Conservation (phyloP, 2,113 vertebrate genomes). For the Solea solea region DNA sequence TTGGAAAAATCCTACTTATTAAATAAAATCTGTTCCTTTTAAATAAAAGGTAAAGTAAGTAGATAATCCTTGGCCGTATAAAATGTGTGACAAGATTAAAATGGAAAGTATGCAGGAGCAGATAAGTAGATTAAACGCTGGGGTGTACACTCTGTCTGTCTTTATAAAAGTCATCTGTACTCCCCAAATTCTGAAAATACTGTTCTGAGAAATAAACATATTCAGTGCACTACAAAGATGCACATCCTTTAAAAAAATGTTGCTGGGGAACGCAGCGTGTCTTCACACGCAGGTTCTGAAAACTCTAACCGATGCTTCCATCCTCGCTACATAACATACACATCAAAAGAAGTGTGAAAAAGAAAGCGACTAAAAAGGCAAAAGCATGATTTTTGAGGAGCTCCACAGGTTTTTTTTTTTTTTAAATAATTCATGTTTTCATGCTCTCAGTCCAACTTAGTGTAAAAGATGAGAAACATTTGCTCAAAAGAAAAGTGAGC, state of each 20-base stretch:
- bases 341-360: slow-evolving; percentile 8
- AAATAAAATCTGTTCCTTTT: slow-evolving; percentile 40
- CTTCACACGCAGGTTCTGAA: slow-evolving; percentile 17
- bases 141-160: neutral
- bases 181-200: neutral
- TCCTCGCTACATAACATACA: slow-evolving; percentile 14
- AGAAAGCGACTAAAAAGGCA: slow-evolving; percentile 1
- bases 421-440: slow-evolving; percentile 44
- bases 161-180: slow-evolving; percentile 1
- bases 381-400: slow-evolving; percentile 28
- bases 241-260: slow-evolving; percentile 2
- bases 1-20: slow-evolving; percentile 35
- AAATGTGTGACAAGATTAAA: slow-evolving; percentile 53
- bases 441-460: slow-evolving; percentile 32
- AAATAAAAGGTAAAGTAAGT: slow-evolving; percentile 34
- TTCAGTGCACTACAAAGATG: neutral
- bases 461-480: slow-evolving; percentile 23
- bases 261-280: slow-evolving; percentile 1
- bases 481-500: slow-evolving; percentile 13
- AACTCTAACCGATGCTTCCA: neutral
- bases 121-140: slow-evolving; percentile 31
- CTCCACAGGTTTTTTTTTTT: slow-evolving; percentile 30
- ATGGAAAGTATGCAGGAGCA: slow-evolving; percentile 36
- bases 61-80: slow-evolving; percentile 32
- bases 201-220: slow-evolving; percentile 1